Base-by-base conservation (phyloP, 2,888 invertebrate species). In the Drosophila melanocephala region DNA sequence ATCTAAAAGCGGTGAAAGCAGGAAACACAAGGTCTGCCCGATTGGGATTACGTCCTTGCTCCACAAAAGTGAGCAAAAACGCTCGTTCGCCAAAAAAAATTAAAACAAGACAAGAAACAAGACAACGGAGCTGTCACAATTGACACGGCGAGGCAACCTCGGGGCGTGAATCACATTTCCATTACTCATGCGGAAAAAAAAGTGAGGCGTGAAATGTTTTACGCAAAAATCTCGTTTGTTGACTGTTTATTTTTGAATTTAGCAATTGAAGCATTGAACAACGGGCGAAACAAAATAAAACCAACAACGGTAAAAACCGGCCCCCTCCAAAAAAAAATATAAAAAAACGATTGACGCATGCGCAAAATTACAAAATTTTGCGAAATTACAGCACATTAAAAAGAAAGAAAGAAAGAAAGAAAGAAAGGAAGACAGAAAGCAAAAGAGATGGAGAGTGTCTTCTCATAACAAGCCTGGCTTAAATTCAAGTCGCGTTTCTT, bases 11-110 rank as follows among this genome's bases (percentile, higher is more conserved):
- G 69, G 88, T 81, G 86, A 86, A 86, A 86, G 86, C 86, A 83
- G 86, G 86, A 86, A 86, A 83, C 55, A 78, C 88, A 88, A 86
- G 88, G 88, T 78, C 86, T 86, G 79, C 26, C 22, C 72, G 76
- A 75, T 72, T 79, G 79, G 72, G 52, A 55, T 81, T 77, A 74
- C 79, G 86, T 86, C 86, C 86, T 86, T 86, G 86, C 81, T 86
- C 86, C 88, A 84, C 70, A 88, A 87, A 87, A 65, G 35, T 39
- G 53, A 19, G 30, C n/a, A 28, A 50, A 47, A 47, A 16, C 47
- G 47, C 47, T 16, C 9, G 47, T 47, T 26, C 16, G 47, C 16
- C 7, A 47, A 47, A 2, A 47, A 80, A 77, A 68, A 37, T 16
- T 3, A 14, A 44, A 6, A 44, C 6, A 44, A 12, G 52, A 37